These are phyloP conservation scores for Lophochroa leadbeateri DNA, from an alignment of 2,113 vertebrate species.

Conservation along the genomic window DNA sequence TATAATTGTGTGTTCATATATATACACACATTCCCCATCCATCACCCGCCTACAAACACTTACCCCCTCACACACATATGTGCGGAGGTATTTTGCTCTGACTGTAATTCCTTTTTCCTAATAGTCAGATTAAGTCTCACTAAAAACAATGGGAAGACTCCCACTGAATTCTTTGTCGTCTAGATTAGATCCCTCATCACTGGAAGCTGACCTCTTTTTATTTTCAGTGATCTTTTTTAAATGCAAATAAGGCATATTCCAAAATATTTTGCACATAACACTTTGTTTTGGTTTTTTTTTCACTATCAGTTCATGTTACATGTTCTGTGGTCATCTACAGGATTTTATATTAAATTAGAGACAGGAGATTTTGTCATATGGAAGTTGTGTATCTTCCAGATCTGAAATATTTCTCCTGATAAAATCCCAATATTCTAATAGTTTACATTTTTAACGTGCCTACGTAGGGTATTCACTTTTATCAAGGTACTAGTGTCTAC, in stretches of 20 bases:
- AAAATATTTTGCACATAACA: neutral
- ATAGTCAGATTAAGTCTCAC: neutral
- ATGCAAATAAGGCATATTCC: neutral
- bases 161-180: neutral
- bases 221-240: neutral
- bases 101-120: neutral
- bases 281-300: neutral
- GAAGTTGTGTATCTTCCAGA: neutral
- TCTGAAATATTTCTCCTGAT: neutral
- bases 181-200: neutral
- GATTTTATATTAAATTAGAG: neutral
- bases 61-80: neutral
- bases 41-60: neutral
- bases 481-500: neutral
- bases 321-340: neutral
- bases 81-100: neutral
- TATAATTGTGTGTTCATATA: neutral
- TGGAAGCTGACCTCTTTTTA: neutral
- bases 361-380: neutral
- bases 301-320: neutral
- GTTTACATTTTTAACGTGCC: neutral
- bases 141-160: neutral
- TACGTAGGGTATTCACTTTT: neutral
- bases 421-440: neutral
- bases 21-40: conserved; percentile 19